A percentile compares a stretch with the other conserved stretches of the same genome.
These are phyloP conservation scores for Micromys minutus DNA, from an alignment of 2,113 vertebrate species.

Conservation along the genomic window DNA sequence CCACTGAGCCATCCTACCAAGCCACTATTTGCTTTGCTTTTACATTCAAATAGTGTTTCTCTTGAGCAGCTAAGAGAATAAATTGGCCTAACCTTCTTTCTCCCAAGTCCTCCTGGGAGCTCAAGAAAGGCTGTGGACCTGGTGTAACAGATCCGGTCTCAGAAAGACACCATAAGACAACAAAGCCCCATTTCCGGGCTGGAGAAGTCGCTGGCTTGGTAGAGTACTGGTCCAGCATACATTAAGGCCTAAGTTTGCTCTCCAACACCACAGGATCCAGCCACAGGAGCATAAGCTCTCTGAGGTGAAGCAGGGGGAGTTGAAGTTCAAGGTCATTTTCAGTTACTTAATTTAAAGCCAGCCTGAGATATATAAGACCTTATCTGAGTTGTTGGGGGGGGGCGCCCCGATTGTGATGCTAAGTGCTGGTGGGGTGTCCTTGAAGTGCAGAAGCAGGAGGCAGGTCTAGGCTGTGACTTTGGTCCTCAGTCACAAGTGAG, in stretches of 20 bases:
- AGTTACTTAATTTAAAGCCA: not conserved
- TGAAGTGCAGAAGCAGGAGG: not conserved
- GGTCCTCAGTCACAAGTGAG: not conserved
- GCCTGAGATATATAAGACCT: not conserved
- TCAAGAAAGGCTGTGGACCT: not conserved
- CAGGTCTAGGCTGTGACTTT: not conserved
- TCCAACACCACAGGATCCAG: not conserved
- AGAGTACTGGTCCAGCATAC: too few relatives aligned
- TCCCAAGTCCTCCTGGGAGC: not conserved
- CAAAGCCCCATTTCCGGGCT: not conserved
- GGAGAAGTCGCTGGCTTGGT: not conserved
- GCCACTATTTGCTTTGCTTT: not conserved
- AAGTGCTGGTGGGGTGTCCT: not conserved
- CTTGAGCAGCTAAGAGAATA: not conserved
- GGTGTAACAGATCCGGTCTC: not conserved
- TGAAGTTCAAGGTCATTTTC: not conserved
- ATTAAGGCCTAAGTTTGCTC: not conserved
- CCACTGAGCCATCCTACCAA: not conserved
- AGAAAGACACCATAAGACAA: not conserved
- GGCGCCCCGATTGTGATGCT: not conserved
- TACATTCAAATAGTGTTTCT: not conserved
- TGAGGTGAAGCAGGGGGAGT: not conserved
- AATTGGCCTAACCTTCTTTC: not conserved
- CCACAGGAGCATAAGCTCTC: not conserved
- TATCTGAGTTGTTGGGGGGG: not conserved